These are phyloP conservation scores for Opisthocomus hoazin DNA, from an alignment of 2,113 vertebrate species.

Conservation along the genomic window DNA sequence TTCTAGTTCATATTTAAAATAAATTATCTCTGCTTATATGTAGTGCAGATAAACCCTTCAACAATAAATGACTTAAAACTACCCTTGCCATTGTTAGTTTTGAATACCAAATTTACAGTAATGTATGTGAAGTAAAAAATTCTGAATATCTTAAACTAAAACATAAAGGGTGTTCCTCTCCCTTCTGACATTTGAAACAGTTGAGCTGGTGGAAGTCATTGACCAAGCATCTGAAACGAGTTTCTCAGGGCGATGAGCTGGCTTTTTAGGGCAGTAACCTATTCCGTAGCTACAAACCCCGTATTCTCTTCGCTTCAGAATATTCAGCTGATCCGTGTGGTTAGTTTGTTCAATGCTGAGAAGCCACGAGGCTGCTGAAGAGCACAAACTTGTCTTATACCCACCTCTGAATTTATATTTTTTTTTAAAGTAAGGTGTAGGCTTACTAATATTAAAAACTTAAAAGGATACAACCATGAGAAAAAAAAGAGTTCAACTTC, in stretches of 20 bases:
- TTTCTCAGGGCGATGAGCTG: not conserved
- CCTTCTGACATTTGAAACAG: not conserved
- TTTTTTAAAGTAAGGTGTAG: not conserved
- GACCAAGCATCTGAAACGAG: not conserved
- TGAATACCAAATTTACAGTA: not conserved
- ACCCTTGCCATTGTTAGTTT: not conserved
- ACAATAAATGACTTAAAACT: not conserved
- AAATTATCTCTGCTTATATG: not conserved
- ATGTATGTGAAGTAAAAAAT: not conserved
- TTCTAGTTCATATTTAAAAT: not conserved
- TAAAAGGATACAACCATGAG: not conserved
- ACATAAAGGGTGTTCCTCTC: not conserved
- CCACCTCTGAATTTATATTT: not conserved
- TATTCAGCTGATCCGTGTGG: too few relatives aligned
- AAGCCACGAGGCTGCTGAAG: not conserved
- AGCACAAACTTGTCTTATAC: not conserved
- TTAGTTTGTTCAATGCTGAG: not conserved
- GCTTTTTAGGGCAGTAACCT: not conserved
- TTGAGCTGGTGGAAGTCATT: not conserved
- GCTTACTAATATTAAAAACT: not conserved
- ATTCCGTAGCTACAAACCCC: not conserved
- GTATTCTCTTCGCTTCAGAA: not conserved
- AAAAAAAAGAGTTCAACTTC: not conserved
- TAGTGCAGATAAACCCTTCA: not conserved
- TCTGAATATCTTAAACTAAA: not conserved